Evolutionary conservation across 2,888 invertebrate species (phyloP).

Genomic region (Megalurothrips usitatus): DNA sequence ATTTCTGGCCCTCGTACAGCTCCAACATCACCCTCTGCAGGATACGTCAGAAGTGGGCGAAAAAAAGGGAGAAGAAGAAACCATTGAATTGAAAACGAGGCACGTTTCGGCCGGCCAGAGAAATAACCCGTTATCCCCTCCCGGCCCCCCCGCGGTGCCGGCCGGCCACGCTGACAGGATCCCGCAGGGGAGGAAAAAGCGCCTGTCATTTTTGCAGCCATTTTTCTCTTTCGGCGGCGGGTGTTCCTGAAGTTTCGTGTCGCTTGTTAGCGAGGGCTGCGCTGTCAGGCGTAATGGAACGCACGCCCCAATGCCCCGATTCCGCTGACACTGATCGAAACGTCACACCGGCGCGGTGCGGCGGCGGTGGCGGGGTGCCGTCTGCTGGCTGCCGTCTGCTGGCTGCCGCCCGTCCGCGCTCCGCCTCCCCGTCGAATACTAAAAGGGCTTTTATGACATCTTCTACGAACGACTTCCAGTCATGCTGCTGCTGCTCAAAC

Average conservation of each 20-base stretch:
- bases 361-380: not conserved
- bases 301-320: not conserved
- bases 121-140: not conserved
- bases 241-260: not conserved
- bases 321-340: not conserved
- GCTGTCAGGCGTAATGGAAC: not conserved
- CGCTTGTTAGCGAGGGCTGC: not conserved
- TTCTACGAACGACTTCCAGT: no score
- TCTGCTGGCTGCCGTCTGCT: not conserved
- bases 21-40: no score
- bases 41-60: no score
- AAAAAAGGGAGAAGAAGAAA: no score
- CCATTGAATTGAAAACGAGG: no score
- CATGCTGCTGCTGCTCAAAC: no score
- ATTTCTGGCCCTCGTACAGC: no score
- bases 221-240: constrained; percentile 27
- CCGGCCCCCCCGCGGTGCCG: not conserved
- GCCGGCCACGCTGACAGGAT: not conserved
- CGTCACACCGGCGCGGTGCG: not conserved
- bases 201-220: not conserved
- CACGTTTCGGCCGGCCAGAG: no score
- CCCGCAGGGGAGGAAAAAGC: not conserved
- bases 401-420: not conserved
- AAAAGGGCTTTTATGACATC: no score
- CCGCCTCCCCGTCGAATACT: no score